A percentile compares a stretch with the other conserved stretches of the same genome.
These are phyloP conservation scores for Burhinus oedicnemus DNA, from an alignment of 2,113 vertebrate species.

Conservation along the genomic window DNA sequence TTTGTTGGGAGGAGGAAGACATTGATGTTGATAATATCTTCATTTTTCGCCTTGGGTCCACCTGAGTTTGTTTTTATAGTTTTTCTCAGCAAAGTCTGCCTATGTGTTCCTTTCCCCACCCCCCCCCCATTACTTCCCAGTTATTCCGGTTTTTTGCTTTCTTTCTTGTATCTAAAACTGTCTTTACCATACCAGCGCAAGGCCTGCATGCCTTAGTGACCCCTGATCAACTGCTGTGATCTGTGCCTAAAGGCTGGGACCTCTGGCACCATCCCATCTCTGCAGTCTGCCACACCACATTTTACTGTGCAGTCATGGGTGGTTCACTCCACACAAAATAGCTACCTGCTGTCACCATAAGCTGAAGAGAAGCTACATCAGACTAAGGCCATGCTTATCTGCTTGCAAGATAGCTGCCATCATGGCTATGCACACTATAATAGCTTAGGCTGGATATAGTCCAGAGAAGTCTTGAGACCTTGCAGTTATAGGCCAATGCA, in stretches of 20 bases:
- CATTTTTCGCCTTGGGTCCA: neutral
- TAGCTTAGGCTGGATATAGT: neutral
- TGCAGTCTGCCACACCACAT: neutral
- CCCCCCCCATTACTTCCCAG: accelerated
- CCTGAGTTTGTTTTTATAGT: neutral
- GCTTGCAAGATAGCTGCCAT: neutral
- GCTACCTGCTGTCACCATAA: neutral
- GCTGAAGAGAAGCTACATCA: neutral
- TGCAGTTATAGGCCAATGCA: neutral
- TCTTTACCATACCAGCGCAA: accelerated
- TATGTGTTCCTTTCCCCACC: neutral
- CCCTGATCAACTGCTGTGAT: accelerated
- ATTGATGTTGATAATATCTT: neutral
- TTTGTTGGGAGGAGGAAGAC: neutral
- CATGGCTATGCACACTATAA: neutral
- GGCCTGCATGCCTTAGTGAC: accelerated
- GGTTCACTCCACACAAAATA: neutral
- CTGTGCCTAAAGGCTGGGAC: neutral
- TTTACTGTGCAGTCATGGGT: accelerated
- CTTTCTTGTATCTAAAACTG: neutral
- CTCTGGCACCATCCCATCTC: neutral
- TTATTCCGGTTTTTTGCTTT: neutral
- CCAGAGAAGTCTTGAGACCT: neutral
- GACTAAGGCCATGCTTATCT: neutral
- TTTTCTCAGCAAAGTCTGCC: neutral